Conservation (phyloP, 2,113 vertebrate genomes). For the Nesogale talazaci region DNA sequence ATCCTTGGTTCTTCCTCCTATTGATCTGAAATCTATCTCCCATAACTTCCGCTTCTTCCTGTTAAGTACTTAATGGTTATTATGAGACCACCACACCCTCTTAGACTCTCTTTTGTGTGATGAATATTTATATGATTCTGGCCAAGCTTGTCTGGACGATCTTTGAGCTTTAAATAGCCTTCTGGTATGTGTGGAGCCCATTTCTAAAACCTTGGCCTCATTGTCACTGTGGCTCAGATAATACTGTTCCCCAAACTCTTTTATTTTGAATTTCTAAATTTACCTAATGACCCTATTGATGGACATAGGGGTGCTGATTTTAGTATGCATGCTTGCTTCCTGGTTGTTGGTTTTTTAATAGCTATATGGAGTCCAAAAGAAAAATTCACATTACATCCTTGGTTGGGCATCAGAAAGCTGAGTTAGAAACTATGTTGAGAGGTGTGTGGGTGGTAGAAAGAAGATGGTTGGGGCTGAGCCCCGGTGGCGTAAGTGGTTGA, state of each 20-base stretch:
- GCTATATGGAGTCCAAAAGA: neutral
- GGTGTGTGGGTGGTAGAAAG: neutral
- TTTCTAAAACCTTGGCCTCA: neutral
- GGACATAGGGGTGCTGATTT: conserved; percentile 34
- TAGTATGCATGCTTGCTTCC: conserved; percentile 3
- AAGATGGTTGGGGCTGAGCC: neutral
- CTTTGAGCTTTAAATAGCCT: conserved; percentile 16
- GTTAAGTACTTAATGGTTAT: conserved; percentile 61
- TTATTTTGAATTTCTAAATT: conserved; percentile 47
- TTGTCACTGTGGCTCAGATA: conserved; percentile 1
- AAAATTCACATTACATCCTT: neutral
- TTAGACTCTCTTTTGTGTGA: conserved; percentile 52
- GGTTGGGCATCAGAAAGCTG: neutral
- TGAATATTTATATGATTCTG: conserved; percentile 54
- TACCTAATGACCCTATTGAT: conserved; percentile 1
- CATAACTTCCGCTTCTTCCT: conserved; percentile 48
- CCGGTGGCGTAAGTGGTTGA: too few relatives aligned
- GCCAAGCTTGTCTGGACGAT: conserved; percentile 9
- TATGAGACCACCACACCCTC: conserved; percentile 9
- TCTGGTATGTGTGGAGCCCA: conserved; percentile 26
- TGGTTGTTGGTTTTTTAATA: neutral
- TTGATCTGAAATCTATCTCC: conserved; percentile 68
- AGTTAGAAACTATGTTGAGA: neutral
- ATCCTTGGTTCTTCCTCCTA: conserved; percentile 76
- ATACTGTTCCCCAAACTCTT: conserved; percentile 2